phyloP scores from a whole-genome alignment of 2,113 vertebrate species.

The Zosterops borbonicus region DNA sequence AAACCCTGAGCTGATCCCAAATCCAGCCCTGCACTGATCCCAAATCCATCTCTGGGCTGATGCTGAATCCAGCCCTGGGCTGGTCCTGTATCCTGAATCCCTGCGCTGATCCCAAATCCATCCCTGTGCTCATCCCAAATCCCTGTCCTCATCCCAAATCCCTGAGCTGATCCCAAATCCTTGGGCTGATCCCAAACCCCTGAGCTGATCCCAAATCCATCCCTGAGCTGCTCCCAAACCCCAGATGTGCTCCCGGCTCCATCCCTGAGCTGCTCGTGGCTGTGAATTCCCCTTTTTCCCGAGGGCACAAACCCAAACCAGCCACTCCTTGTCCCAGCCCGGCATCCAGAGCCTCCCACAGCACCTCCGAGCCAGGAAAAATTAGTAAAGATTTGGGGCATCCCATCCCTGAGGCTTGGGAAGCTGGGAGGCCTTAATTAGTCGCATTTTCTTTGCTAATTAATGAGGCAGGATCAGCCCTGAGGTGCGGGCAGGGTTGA shows the following conservation, averaged over 20 bases:
- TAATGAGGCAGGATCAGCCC: constrained; percentile 24
- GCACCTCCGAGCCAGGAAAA: constrained; percentile 5
- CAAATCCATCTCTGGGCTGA: too few relatives aligned
- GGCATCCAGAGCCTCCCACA: constrained; percentile 38
- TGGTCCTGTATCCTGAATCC: too few relatives aligned
- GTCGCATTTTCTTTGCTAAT: constrained; percentile 40
- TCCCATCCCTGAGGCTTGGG: background rate
- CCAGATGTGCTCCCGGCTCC: background rate
- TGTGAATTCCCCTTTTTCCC: background rate
- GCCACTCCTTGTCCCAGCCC: constrained; percentile 5
- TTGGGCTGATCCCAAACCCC: too few relatives aligned
- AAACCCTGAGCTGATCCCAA: background rate
- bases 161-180: background rate
- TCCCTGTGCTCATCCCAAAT: background rate
- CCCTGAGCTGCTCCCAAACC: background rate
- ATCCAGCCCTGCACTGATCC: too few relatives aligned
- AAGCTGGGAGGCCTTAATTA: constrained; percentile 34
- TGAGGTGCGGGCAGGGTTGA: background rate
- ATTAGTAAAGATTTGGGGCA: background rate
- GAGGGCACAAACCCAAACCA: constrained; percentile 11
- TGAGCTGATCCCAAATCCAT: background rate
- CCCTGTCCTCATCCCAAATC: background rate
- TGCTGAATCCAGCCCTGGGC: too few relatives aligned
- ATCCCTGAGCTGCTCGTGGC: background rate
- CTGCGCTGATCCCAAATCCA: background rate